A percentile compares a stretch with the other conserved stretches of the same genome.
phyloP scores from a whole-genome alignment of 1,140 invertebrate genomes.

The Gyrodactylus bullatarudis region DNA sequence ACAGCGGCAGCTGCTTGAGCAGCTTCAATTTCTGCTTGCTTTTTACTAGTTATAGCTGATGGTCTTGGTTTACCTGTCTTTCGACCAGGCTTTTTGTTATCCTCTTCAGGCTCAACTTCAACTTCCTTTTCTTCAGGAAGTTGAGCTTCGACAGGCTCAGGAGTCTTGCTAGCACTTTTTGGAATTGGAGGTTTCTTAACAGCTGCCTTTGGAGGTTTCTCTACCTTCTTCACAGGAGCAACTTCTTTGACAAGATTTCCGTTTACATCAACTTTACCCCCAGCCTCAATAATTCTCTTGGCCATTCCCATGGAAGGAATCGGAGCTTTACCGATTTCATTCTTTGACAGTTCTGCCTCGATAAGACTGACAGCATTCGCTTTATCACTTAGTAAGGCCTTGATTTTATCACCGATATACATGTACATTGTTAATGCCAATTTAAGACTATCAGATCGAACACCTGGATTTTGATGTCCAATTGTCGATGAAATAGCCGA shows the following conservation, averaged over 20 bases:
- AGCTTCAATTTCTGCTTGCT: neutral
- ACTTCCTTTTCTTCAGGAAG: neutral
- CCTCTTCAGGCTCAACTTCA: neutral
- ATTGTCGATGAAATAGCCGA: neutral
- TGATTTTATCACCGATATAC: neutral
- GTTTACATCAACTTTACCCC: neutral
- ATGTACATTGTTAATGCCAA: neutral
- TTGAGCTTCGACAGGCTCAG: too few relatives aligned
- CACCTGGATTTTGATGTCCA: neutral
- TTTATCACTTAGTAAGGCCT: neutral
- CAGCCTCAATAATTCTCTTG: neutral
- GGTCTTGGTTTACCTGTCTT: neutral
- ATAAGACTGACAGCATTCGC: neutral
- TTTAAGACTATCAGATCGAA: neutral
- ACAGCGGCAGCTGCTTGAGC: neutral
- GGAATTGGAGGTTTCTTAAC: neutral
- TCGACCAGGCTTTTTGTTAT: neutral
- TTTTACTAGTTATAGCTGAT: neutral
- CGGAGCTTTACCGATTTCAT: neutral
- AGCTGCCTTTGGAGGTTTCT: neutral
- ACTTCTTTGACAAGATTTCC: neutral
- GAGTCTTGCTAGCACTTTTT: neutral
- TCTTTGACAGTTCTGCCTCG: neutral
- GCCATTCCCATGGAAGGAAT: neutral
- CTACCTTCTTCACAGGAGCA: neutral